Base-by-base conservation (phyloP, 2,888 invertebrate genomes). In the Gryllus longicercus region DNA sequence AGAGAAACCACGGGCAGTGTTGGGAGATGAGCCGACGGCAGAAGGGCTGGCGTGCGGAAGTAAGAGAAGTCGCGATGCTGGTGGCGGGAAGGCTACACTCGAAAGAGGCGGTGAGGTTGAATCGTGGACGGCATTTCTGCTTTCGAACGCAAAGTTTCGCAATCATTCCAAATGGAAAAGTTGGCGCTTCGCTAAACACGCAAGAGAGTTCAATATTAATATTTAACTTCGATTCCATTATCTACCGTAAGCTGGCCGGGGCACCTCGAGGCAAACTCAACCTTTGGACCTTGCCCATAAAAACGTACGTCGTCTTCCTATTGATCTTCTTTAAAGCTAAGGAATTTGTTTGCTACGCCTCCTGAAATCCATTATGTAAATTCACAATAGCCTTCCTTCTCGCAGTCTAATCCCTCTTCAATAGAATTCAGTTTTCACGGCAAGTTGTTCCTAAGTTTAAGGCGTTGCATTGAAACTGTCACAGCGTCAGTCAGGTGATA, bases 311-410 rank as follows among this genome's bases (percentile, higher is more conserved):
- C 63, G 3, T 18, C 63, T 63, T 63, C 3, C 5, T 63, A 63
- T 63, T 63, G 63, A 63, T 63, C 63, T 63, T n/a, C 63, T 14
- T 63, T 63, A 14, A 14, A 18, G 63, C 63, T 63, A 18, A 63
- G n/a, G 63, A 63, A 63, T 63, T 63, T 63, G 63, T 63, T 63
- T 63, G 63, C 63, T 14, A 18, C 63, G 63, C 63, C 14, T 63
- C 63, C 16, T 63, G 63, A 63, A 63, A 63, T 63, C n/a, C 63
- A 63, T 63, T 63, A 63, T 63, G 63, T 63, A 63, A 63, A 63
- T 63, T 63, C 63, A 63, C 63, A 63, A 63, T 63, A 63, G 63
- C 63, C 63, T 63, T 63, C 63, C n/a, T 63, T n/a, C 63, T 63
- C 63, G 63, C n/a, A 63, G 14, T 63, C n/a, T n/a, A 63, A 63